Base-by-base conservation (phyloP, 2,797 vertebrate species). In the Philypnodon macrostomus region DNA sequence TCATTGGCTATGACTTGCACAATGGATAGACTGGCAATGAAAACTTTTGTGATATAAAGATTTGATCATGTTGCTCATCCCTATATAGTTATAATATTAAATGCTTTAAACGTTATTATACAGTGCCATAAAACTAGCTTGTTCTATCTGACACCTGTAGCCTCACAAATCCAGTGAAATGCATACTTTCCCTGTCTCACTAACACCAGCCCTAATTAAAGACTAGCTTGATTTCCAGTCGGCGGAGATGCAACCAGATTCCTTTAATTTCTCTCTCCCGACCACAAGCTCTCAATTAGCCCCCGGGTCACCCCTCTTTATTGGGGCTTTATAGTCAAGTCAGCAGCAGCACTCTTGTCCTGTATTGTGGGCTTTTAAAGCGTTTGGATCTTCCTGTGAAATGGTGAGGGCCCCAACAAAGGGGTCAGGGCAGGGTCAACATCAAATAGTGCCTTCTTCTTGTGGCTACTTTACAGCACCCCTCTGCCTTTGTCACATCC, bases 301-400 rank as follows among this genome's bases (percentile, higher is more conserved):
- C 88, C 73, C 56, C 64, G 59, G 75, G 77, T 89, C 83, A 88
- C 81, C 85, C 77, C 38, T 12, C 84, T 90, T 89, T 88, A 88
- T 84, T 79, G 69, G 71, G 71, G 63, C 58, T 75, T 70, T 62
- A 67, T 75, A 68, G 70, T 67, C 67, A 78, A n/a, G 67, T 75
- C 67, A 59, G 67, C 49, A 66, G 73, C 63, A 18, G 73, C 64
- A 40, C 69, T 80, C 76, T 77, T 47, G 45, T 80, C 73, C 76
- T 82, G 77, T 48, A 82, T 81, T 78, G 80, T 79, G 70, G 85
- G n/a, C n/a, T 80, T 80, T 80, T 74, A 78, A 83, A 85, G 77
- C 66, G 32, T 83, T 85, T 58, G 79, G 75, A 72, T 89, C 74
- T 84, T 75, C 80, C 75, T 87, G 85, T 82, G 83, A 88, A 88